A percentile compares a stretch with the other conserved stretches of the same genome.
These are phyloP conservation scores for Lissonota sp. DNA, from an alignment of 2,888 invertebrate genomes.

Conservation along the genomic window DNA sequence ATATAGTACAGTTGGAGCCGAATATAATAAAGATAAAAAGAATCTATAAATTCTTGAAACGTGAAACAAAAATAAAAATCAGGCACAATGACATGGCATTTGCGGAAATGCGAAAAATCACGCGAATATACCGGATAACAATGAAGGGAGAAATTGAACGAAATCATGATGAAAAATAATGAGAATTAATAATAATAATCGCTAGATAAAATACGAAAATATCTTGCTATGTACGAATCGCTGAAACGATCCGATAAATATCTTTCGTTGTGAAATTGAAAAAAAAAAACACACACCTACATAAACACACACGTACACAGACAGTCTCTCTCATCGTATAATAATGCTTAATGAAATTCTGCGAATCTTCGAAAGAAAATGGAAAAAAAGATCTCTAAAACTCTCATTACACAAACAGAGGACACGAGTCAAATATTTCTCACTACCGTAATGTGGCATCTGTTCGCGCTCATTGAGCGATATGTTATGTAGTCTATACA, in stretches of 20 bases:
- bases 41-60: background rate
- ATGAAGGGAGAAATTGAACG: conserved; percentile 5
- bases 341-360: conserved; percentile 50
- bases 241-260: conserved; percentile 31
- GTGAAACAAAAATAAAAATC: background rate
- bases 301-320: conserved; percentile 3
- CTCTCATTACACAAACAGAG: conserved; percentile 25
- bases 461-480: conserved; percentile 49
- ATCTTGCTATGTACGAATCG: conserved; percentile 26
- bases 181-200: background rate
- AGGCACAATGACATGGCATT: conserved; percentile 53
- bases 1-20: conserved; percentile 60
- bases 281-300: conserved; percentile 20
- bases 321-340: conserved; percentile 53
- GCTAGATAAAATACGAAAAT: conserved; percentile 16
- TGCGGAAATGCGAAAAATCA: conserved; percentile 11
- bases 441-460: conserved; percentile 57
- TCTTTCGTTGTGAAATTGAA: conserved; percentile 48
- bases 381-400: conserved; percentile 49
- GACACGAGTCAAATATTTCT: conserved; percentile 54
- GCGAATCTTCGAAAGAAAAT: conserved; percentile 3
- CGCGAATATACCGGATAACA: background rate
- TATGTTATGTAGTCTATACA: conserved; percentile 71
- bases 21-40: conserved; percentile 13
- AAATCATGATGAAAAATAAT: conserved; percentile 11